Percentiles rank a stretch among this genome's conserved stretches.
Evolutionary conservation across 1,140 invertebrate species (phyloP).

Genomic region (Ips nitidus): DNA sequence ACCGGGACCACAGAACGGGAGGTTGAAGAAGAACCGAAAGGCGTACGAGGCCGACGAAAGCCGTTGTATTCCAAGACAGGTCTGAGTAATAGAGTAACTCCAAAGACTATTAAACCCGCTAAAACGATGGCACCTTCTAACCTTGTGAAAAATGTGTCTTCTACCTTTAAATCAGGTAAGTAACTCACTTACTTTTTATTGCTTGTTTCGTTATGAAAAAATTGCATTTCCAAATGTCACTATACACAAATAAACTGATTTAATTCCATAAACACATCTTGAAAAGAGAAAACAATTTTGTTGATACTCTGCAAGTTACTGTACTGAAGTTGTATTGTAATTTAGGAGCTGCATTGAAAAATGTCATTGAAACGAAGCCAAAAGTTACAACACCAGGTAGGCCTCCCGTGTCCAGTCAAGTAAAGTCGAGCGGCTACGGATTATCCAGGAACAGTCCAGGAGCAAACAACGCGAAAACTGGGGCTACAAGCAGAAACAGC

Average conservation of each 20-base stretch:
- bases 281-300: too few species aligned
- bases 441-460: constrained; percentile 7
- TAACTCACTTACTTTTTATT: not conserved
- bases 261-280: not conserved
- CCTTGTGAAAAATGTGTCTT: constrained; percentile 46
- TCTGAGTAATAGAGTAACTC: constrained; percentile 35
- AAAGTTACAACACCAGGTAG: constrained; percentile 18
- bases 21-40: constrained; percentile 59
- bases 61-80: constrained; percentile 61
- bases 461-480: constrained; percentile 34
- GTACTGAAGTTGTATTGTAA: not conserved
- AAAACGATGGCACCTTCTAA: constrained; percentile 44
- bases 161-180: constrained; percentile 38
- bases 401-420: constrained; percentile 31
- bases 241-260: not conserved
- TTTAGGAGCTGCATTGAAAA: constrained; percentile 34
- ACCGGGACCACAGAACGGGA: constrained; percentile 29
- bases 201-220: not conserved
- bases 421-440: constrained; percentile 41
- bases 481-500: constrained; percentile 41
- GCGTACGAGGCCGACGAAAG: constrained; percentile 75
- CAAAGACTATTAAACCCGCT: constrained; percentile 42
- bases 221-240: not conserved
- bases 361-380: constrained; percentile 34
- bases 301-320: too few species aligned